Evolutionary conservation across 2,113 vertebrate species (phyloP).

Genomic region (Hippotragus niger): DNA sequence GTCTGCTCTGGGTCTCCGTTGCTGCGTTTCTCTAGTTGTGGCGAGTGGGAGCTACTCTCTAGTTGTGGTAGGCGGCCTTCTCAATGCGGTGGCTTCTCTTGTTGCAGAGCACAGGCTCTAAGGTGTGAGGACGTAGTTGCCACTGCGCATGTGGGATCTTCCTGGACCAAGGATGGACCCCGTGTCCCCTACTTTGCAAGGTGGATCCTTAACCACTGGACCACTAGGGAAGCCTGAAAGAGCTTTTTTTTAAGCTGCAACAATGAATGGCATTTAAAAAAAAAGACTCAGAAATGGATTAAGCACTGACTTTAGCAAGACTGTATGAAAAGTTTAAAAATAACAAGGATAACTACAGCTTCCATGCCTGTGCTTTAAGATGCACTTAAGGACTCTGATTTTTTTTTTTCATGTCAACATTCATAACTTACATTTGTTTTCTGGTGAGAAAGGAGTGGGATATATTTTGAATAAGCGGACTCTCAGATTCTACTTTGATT

Average conservation of each 20-base stretch:
- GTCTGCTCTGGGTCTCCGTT: neutral
- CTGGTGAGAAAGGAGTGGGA: neutral
- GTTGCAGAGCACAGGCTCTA: neutral
- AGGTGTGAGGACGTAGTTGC: neutral
- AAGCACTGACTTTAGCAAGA: neutral
- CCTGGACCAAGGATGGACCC: neutral
- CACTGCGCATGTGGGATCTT: neutral
- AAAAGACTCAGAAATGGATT: neutral
- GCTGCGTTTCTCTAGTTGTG: neutral
- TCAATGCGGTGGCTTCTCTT: neutral
- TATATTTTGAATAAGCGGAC: neutral
- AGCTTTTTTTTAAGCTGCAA: neutral
- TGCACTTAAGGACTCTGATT: neutral
- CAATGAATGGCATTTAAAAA: neutral
- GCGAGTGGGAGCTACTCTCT: neutral
- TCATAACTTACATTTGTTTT: neutral
- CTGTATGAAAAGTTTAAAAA: neutral
- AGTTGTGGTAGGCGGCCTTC: rapidly evolving
- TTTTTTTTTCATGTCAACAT: neutral
- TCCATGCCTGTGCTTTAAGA: neutral
- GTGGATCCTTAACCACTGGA: neutral
- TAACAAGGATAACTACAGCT: neutral
- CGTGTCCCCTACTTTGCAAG: neutral
- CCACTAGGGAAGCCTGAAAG: neutral
- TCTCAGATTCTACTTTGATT: neutral